phyloP scores from a whole-genome alignment of 2,888 invertebrate species.

The Eristalinus sepulchralis region DNA sequence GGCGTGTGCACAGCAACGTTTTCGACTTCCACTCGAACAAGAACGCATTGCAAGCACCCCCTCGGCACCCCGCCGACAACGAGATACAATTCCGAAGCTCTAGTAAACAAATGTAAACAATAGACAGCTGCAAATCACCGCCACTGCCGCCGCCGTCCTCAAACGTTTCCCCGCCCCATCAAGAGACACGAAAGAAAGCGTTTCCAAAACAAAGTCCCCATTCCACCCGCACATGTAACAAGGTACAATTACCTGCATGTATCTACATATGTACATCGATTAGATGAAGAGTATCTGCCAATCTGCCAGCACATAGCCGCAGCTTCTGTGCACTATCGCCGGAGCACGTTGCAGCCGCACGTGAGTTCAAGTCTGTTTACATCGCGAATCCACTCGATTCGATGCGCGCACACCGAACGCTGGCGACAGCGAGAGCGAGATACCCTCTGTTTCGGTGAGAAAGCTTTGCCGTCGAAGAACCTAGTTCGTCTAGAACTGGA shows the following conservation, averaged over 20 bases:
- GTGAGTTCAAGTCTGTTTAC: constrained; percentile 63
- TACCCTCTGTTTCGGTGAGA: constrained; percentile 9
- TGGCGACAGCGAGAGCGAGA: constrained; percentile 35
- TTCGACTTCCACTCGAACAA: constrained; percentile 26
- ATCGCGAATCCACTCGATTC: constrained; percentile 32
- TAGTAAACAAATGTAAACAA: constrained; percentile 22
- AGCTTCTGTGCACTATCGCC: not conserved
- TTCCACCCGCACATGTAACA: not conserved
- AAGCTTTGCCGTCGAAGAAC: constrained; percentile 22
- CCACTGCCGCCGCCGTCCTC: not conserved
- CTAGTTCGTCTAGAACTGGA: constrained; percentile 31
- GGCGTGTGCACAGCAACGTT: constrained; percentile 52
- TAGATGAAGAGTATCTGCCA: not conserved
- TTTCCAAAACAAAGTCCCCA: not conserved
- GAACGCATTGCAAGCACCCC: constrained; percentile 33
- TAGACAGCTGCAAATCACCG: not conserved
- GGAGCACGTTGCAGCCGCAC: constrained; percentile 59
- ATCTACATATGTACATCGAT: not conserved
- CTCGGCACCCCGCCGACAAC: not conserved
- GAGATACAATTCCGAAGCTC: not conserved
- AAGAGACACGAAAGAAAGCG: not conserved
- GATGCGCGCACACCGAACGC: constrained; percentile 33
- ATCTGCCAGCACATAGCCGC: not conserved
- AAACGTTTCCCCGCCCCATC: not conserved
- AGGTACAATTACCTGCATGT: not conserved